Percentiles rank a stretch among this genome's conserved stretches.
These are phyloP conservation scores for Formica selysi DNA, from an alignment of 1,140 invertebrate species.

Conservation along the genomic window DNA sequence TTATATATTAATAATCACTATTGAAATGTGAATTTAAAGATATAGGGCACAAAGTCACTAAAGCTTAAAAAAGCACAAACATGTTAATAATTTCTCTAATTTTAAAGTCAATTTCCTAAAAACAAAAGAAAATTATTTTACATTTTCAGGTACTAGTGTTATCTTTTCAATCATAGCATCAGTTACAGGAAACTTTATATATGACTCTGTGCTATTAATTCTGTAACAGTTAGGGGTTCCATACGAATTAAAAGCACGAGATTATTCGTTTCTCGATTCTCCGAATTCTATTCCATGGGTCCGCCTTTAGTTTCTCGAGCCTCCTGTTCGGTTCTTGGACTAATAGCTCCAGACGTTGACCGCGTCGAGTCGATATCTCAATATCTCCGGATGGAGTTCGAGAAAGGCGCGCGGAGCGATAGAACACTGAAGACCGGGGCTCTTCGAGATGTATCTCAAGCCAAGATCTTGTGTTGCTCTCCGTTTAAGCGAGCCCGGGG, in stretches of 20 bases:
- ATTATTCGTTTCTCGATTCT: background rate
- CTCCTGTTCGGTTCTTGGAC: conserved; percentile 47
- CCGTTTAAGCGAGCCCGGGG: conserved; percentile 57
- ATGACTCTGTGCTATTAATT: background rate
- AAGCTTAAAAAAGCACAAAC: no score
- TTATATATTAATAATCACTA: no score
- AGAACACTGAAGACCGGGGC: conserved; percentile 25
- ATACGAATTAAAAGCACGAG: background rate
- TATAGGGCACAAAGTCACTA: no score
- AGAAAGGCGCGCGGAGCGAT: conserved; percentile 64
- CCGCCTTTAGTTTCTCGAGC: background rate
- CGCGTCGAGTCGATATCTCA: conserved; percentile 78
- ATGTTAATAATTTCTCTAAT: no score
- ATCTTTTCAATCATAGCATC: no score
- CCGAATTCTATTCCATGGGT: conserved; percentile 1
- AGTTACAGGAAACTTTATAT: no score
- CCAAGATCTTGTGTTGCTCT: conserved; percentile 54
- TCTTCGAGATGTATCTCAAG: conserved; percentile 59
- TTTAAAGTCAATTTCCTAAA: no score
- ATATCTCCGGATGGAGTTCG: conserved; percentile 75
- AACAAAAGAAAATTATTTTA: no score
- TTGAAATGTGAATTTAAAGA: no score
- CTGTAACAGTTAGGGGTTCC: background rate
- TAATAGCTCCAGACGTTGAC: conserved; percentile 77
- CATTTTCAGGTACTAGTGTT: no score